Conservation (phyloP, 2,888 invertebrate genomes). For the Drosophila quinaria region DNA sequence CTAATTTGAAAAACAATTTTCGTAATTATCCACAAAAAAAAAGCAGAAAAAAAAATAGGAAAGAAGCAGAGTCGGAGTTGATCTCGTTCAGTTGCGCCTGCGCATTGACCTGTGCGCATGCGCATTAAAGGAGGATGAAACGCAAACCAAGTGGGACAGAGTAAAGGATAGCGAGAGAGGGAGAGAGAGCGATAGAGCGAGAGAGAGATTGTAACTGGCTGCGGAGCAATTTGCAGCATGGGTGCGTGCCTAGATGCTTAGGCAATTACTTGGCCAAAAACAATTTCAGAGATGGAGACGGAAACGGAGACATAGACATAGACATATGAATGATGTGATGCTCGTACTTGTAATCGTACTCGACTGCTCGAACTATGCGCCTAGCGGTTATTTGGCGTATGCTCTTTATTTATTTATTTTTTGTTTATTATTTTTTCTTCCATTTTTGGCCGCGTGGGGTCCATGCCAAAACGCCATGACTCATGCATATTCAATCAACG, state of each 20-base stretch:
- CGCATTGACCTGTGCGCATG: slow-evolving; percentile 80
- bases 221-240: slow-evolving; percentile 67
- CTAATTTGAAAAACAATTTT: slow-evolving; percentile 86
- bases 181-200: slow-evolving; percentile 4
- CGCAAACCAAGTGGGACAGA: slow-evolving; percentile 13
- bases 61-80: slow-evolving; percentile 54
- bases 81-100: slow-evolving; percentile 79
- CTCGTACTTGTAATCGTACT: slow-evolving; percentile 11
- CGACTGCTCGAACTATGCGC: slow-evolving; percentile 25
- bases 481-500: slow-evolving; percentile 81
- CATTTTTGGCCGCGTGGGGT: slow-evolving; percentile 68
- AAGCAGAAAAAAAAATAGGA: slow-evolving; percentile 27
- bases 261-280: slow-evolving; percentile 79
- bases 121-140: slow-evolving; percentile 77
- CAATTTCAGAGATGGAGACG: slow-evolving; percentile 57
- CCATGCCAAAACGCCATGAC: slow-evolving; percentile 63
- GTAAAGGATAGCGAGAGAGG: slow-evolving; percentile 4
- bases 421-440: background rate
- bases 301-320: slow-evolving; percentile 62
- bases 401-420: background rate
- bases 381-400: slow-evolving; percentile 61
- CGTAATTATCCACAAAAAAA: slow-evolving; percentile 84
- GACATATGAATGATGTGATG: slow-evolving; percentile 79
- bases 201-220: slow-evolving; percentile 25
- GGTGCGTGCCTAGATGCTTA: slow-evolving; percentile 80